Evolutionary conservation across 2,797 vertebrate genomes (phyloP).

Genomic region (Momotus momota): DNA sequence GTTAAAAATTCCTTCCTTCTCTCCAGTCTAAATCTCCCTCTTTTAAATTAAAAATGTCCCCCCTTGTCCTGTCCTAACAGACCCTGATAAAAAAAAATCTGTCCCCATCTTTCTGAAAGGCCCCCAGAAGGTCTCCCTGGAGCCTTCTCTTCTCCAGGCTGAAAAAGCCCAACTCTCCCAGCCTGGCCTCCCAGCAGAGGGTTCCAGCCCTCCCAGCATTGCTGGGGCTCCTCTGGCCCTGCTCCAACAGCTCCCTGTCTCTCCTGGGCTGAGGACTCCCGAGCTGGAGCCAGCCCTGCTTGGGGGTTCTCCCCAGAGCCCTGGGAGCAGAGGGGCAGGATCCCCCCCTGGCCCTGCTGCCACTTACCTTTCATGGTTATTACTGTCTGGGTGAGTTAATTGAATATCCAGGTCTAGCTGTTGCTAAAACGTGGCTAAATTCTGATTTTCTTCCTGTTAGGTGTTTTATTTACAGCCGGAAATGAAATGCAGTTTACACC

Average conservation of each 20-base stretch:
- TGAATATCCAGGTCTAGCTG: not conserved
- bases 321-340: not conserved
- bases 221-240: not conserved
- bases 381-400: not conserved
- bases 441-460: not conserved
- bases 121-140: not conserved
- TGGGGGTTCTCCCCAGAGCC: too few relatives aligned
- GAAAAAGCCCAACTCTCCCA: too few relatives aligned
- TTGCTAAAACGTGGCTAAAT: not conserved
- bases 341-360: too few relatives aligned
- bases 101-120: not conserved
- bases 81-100: not conserved
- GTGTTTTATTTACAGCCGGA: not conserved
- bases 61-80: not conserved
- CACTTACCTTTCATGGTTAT: not conserved
- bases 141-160: not conserved
- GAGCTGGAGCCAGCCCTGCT: not conserved
- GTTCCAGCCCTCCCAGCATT: not conserved
- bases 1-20: not conserved
- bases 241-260: not conserved
- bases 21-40: not conserved
- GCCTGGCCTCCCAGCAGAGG: too few relatives aligned
- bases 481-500: not conserved
- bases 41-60: not conserved
- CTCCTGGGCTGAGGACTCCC: not conserved